phyloP scores from a whole-genome alignment of 2,888 invertebrate species.

The Hymenopus coronatus region DNA sequence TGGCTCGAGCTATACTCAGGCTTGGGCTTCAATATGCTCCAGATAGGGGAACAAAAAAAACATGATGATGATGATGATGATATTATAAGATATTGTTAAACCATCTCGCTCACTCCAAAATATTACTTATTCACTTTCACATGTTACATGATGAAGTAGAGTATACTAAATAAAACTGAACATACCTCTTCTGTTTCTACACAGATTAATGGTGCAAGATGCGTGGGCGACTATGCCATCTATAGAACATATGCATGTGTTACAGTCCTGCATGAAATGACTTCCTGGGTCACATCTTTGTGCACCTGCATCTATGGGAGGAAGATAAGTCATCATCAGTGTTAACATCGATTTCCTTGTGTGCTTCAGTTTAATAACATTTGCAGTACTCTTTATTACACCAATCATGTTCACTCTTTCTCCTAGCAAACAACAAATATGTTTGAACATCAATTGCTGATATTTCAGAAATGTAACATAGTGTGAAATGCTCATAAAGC shows the following conservation, averaged over 20 bases:
- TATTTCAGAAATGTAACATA: no score
- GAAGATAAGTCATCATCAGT: background rate
- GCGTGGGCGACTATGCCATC: conserved; percentile 26
- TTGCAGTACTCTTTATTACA: background rate
- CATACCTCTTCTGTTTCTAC: conserved; percentile 12
- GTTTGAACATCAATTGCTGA: no score
- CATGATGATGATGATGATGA: no score
- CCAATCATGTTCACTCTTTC: background rate
- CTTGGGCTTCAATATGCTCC: no score
- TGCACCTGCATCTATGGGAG: conserved; percentile 11
- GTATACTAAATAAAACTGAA: background rate
- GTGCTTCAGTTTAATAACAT: no score
- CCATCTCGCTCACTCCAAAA: no score
- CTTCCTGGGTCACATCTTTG: conserved; percentile 19
- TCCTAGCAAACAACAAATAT: background rate
- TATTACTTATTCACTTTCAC: no score
- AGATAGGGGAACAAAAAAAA: no score
- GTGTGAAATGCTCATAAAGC: no score
- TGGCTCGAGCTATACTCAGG: no score
- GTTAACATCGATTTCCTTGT: background rate
- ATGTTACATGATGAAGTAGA: no score
- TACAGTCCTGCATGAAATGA: conserved; percentile 19
- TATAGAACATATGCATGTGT: conserved; percentile 22
- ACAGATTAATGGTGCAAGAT: conserved; percentile 20
- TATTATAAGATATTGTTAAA: no score